These are phyloP conservation scores for Lamellibrachia columna DNA, from an alignment of 2,888 invertebrate species.

Conservation along the genomic window DNA sequence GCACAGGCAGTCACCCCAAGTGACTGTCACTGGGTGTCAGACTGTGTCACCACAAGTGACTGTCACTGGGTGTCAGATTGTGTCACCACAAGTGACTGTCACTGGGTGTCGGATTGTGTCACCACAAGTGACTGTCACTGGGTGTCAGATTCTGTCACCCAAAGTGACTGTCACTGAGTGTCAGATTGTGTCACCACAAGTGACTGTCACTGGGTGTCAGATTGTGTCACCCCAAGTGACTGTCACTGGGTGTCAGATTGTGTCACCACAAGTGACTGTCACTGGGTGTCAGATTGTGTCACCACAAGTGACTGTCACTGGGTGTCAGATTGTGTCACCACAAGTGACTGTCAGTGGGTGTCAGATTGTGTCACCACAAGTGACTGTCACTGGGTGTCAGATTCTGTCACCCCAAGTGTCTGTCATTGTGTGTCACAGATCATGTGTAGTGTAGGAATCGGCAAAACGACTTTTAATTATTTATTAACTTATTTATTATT, in stretches of 20 bases:
- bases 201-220: neutral
- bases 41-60: neutral
- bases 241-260: neutral
- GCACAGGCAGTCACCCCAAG: neutral
- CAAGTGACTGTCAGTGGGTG: neutral
- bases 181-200: neutral
- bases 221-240: too few relatives aligned
- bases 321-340: neutral
- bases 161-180: neutral
- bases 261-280: neutral
- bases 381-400: neutral
- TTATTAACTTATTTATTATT: too few relatives aligned
- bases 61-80: neutral
- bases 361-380: neutral
- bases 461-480: too few relatives aligned
- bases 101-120: too few relatives aligned
- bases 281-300: neutral
- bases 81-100: neutral
- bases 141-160: neutral
- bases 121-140: neutral
- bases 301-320: neutral
- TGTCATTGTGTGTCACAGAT: neutral
- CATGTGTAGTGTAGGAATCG: neutral
- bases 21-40: neutral
- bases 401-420: neutral